Percentiles rank a stretch among this genome's conserved stretches.
Conservation (phyloP, 2,888 invertebrate genomes). For the Catocala sponsa region DNA sequence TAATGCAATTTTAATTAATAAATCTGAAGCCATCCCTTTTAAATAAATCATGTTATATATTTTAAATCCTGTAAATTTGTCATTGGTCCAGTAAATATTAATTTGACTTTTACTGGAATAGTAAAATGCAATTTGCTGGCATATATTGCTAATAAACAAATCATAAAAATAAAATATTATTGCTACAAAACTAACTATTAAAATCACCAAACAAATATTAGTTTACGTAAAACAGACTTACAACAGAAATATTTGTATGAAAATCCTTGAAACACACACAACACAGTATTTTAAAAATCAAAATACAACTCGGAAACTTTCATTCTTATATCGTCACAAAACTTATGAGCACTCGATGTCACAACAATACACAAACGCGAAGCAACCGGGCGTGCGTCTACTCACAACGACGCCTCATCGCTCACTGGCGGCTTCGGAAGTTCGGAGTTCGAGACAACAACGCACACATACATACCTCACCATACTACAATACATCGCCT, state of each 20-base stretch:
- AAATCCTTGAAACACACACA: conserved; percentile 45
- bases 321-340: conserved; percentile 44
- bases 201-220: background rate
- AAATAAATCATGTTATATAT: no score
- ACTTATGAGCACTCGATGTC: conserved; percentile 46
- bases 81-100: no score
- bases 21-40: background rate
- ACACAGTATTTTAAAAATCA: conserved; percentile 24
- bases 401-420: conserved; percentile 35
- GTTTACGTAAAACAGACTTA: conserved; percentile 2
- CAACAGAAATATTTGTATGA: background rate
- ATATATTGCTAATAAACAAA: no score
- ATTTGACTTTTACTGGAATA: no score
- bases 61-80: no score
- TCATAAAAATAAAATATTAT: background rate
- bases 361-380: conserved; percentile 43
- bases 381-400: conserved; percentile 24
- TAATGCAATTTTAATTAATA: no score
- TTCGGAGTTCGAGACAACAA: conserved; percentile 33
- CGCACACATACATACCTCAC: conserved; percentile 24
- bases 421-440: conserved; percentile 31
- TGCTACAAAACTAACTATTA: background rate
- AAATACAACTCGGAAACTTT: conserved; percentile 32
- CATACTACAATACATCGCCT: background rate
- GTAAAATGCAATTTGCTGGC: no score